Evolutionary conservation across 1,140 invertebrate species (phyloP), one percentile per base, ranked within the genome.

Genomic region (Caenorhabditis inopinata): DNA sequence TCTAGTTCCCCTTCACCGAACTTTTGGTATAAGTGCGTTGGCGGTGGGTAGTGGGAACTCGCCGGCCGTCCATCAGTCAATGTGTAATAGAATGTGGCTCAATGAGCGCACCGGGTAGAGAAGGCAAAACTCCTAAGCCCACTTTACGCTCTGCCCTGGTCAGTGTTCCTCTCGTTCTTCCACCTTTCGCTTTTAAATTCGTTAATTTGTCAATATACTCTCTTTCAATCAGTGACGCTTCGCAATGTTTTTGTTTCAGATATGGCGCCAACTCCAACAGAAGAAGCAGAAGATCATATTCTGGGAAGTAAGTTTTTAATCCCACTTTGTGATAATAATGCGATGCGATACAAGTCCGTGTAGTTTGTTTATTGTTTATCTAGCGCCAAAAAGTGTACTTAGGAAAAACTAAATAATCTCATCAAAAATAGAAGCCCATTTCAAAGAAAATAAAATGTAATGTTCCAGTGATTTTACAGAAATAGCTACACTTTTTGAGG

Each of bases 1-100:
- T 16, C 32, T 11, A 25, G 11, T 68, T 42, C n/a, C 12, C 29
- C 9, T 42, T 18, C 58, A 38, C 32, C 58, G 58, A 68, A 21
- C n/a, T 68, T 68, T 68, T 21, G 58, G 58, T 32, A 68, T 42
- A 68, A 68, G 58, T 68, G 58, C 58, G 58, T 68, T 68, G 58
- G 58, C 58, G 58, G 51, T 7, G 51, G 51, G 18, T 58, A 58
- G 27, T 58, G 27, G 51, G 51, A 58, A 38, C 58, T 68, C 32
- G 27, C 27, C 32, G n/a, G 25, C n/a, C n/a, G 25, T 29, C 51
- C 25, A 29, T 16, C 51, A 58, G 23, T 42, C 58, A 38, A 29
- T 68, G 58, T 68, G 58, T 68, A 68, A 68, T 68, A 58, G 51
- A 32, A 68, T 68, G 58, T 68, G 58, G 32, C 58, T 68, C 58